Conservation (phyloP, 2,113 vertebrate species). For the Hemiscyllium ocellatum region DNA sequence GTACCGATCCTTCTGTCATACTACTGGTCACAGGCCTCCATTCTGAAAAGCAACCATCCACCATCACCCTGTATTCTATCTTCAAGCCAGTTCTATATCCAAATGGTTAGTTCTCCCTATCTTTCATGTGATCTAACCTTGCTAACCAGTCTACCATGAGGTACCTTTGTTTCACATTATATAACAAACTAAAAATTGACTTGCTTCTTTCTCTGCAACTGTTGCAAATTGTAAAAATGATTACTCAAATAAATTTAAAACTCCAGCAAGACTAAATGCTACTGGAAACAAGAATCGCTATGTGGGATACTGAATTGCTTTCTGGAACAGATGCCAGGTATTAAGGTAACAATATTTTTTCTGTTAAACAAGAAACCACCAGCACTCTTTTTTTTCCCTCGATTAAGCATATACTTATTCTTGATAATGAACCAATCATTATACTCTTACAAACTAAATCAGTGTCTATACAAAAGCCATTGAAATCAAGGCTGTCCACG, state of each 20-base stretch:
- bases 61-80: too few species aligned
- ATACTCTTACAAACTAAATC: background rate
- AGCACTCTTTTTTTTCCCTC: too few species aligned
- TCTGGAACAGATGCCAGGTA: background rate
- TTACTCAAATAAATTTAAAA: background rate
- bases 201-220: background rate
- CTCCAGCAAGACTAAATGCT: background rate
- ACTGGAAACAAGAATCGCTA: background rate
- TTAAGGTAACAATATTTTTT: background rate
- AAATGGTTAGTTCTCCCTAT: too few species aligned
- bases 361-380: background rate
- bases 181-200: background rate
- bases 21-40: too few species aligned
- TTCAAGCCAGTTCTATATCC: too few species aligned
- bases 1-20: too few species aligned
- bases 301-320: background rate
- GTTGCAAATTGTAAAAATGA: background rate
- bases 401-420: background rate
- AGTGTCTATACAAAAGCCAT: background rate
- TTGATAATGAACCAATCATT: constrained; percentile 11
- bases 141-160: too few species aligned
- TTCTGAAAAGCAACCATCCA: too few species aligned
- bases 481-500: background rate
- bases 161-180: background rate
- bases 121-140: too few species aligned